phyloP scores from a whole-genome alignment of 2,113 vertebrate genomes.

The Gasterosteus nipponicus region DNA sequence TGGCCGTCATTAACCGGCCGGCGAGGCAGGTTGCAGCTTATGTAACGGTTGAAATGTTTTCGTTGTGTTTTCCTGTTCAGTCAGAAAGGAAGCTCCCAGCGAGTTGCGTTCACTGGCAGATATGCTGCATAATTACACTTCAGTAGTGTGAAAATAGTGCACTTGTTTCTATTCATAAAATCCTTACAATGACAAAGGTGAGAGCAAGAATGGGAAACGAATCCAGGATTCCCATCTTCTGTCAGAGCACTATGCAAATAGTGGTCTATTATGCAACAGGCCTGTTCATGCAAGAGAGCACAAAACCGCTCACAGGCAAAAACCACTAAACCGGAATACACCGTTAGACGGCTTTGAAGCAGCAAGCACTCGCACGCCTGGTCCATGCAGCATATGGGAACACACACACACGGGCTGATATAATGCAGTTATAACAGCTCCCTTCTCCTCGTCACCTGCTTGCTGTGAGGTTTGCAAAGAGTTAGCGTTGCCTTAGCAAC shows the following conservation, averaged over 20 bases:
- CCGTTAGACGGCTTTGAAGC: slow-evolving; percentile 18
- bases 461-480: slow-evolving; percentile 55
- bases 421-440: slow-evolving; percentile 50
- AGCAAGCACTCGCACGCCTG: not conserved
- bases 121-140: not conserved
- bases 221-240: not conserved
- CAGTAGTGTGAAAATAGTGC: not conserved
- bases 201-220: not conserved
- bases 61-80: not conserved
- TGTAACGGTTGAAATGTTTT: slow-evolving; percentile 58
- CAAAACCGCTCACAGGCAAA: slow-evolving; percentile 37
- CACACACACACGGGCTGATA: slow-evolving; percentile 22
- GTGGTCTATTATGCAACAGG: slow-evolving; percentile 72
- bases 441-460: slow-evolving; percentile 37
- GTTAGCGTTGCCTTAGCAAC: slow-evolving; percentile 73
- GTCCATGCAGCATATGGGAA: not conserved
- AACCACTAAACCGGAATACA: slow-evolving; percentile 53
- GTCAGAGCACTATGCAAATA: slow-evolving; percentile 75
- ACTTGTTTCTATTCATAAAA: not conserved
- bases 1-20: slow-evolving; percentile 46
- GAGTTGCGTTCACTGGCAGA: not conserved
- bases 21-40: slow-evolving; percentile 62
- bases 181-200: not conserved
- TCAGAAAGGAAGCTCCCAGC: not conserved
- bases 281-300: slow-evolving; percentile 67